Evolutionary conservation across 2,797 vertebrate species (phyloP).

Genomic region (Ammospiza maritima): DNA sequence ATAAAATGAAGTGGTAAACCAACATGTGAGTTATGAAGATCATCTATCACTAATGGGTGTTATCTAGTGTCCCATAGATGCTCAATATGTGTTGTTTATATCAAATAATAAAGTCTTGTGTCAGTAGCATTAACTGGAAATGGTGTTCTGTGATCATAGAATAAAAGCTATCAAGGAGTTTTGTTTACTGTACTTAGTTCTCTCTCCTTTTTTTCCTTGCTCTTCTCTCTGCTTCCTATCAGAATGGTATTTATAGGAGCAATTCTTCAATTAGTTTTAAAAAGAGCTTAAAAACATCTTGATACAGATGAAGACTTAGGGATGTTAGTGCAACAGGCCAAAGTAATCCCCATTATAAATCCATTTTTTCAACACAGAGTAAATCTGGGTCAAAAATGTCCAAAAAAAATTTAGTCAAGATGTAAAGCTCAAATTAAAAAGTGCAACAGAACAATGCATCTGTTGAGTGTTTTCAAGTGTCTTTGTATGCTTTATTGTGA

Average conservation of each 20-base stretch:
- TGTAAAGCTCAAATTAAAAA: slow-evolving; percentile 11
- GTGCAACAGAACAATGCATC: background rate
- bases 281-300: slow-evolving; percentile 20
- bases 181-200: slow-evolving; percentile 15
- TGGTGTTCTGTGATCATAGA: slow-evolving; percentile 29
- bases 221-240: background rate
- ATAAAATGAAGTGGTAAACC: slow-evolving; percentile 41
- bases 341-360: background rate
- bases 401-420: background rate
- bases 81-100: slow-evolving; percentile 45
- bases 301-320: background rate
- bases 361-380: background rate
- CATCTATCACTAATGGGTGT: slow-evolving; percentile 2
- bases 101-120: background rate
- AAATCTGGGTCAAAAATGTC: background rate
- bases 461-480: background rate
- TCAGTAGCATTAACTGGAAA: slow-evolving; percentile 8
- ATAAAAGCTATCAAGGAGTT: slow-evolving; percentile 15
- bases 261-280: background rate
- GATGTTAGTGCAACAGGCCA: background rate
- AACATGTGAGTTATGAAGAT: slow-evolving; percentile 27
- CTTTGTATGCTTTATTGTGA: background rate
- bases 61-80: background rate
- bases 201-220: background rate
- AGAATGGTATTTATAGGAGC: background rate